Evolutionary conservation across 2,113 vertebrate species (phyloP), one percentile per base, ranked within the genome.

Genomic region (Gallinago undulata): DNA sequence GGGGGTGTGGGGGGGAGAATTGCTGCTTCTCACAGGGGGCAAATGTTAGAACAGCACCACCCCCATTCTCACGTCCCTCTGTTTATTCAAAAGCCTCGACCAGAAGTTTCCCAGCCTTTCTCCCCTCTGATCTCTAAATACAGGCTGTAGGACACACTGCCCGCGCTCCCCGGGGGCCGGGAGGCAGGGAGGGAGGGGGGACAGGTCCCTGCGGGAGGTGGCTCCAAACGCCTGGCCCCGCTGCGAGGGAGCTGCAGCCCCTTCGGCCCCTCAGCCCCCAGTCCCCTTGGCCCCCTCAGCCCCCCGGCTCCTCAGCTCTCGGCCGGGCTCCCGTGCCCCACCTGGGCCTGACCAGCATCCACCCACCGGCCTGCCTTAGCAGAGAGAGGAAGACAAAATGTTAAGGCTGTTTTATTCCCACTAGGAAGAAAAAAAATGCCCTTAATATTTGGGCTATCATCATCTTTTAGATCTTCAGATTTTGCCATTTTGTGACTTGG

Each of bases 351-450:
- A 35, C 50, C 23, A 0, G 9, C 47, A 14, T 21, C 48, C 35
- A 3, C 27, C 2, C 2, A 1, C 21, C 1, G 1, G 35, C 30
- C 69, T 23, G 45, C 18, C 13, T 47, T 2, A 22, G 41, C 37
- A 60, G 31, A 50, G 45, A 2, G 1, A n/a, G 19, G 16, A 53
- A 74, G 41, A 25, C 28, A 39, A 50, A 75, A 39, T 12, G 9
- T 22, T 24, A 31, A 47, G 87, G 33, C 41, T 68, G 24, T 13
- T 30, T 77, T 2, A 0, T 72, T 95, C 51, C 56, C 53, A 25
- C 57, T 23, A 48, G 19, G 41, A 89, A 64, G 28, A 39, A 25
- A 70, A 69, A 91, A 90, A 64, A 48, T 27, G 27, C 43, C 48
- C 35, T 66, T 48, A 56, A 45, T 64, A 41, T 66, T 43, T 39